phyloP scores from a whole-genome alignment of 2,888 invertebrate species.

The Trimorus sp. region DNA sequence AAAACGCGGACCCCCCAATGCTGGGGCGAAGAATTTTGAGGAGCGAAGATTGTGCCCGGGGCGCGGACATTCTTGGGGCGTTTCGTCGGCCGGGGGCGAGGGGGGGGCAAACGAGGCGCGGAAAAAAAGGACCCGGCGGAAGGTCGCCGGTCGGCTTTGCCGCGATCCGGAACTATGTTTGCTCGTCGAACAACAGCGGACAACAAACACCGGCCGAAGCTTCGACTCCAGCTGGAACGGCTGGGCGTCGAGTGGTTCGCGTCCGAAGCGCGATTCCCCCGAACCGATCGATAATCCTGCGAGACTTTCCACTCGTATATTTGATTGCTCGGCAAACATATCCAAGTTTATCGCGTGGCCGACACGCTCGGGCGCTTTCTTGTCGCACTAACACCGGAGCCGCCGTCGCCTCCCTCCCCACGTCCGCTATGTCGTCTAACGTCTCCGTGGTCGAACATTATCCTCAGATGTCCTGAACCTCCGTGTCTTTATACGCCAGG shows the following conservation, averaged over 20 bases:
- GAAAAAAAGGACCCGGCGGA: constrained; percentile 74
- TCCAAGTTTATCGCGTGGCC: constrained; percentile 78
- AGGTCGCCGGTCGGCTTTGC: constrained; percentile 69
- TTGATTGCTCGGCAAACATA: constrained; percentile 81
- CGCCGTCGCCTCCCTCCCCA: no score
- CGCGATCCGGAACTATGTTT: constrained; percentile 75
- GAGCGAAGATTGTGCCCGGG: constrained; percentile 52
- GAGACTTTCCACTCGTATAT: constrained; percentile 81
- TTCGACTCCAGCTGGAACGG: constrained; percentile 68
- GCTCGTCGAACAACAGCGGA: constrained; percentile 75
- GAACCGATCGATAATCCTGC: constrained; percentile 76
- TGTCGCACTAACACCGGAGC: no score
- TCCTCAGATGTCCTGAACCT: no score
- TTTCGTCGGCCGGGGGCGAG: constrained; percentile 44
- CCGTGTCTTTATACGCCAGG: no score
- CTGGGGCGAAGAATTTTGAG: constrained; percentile 49
- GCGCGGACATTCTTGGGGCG: constrained; percentile 53
- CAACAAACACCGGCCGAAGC: constrained; percentile 76
- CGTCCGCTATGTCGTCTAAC: no score
- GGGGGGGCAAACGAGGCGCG: constrained; percentile 65
- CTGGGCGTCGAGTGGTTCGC: constrained; percentile 72
- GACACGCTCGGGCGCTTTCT: constrained; percentile 47
- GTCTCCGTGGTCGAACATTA: no score
- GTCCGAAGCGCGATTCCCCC: constrained; percentile 63
- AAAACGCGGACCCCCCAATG: no score